Conservation (phyloP, 2,113 vertebrate genomes). For the Dolichotis patagonum region DNA sequence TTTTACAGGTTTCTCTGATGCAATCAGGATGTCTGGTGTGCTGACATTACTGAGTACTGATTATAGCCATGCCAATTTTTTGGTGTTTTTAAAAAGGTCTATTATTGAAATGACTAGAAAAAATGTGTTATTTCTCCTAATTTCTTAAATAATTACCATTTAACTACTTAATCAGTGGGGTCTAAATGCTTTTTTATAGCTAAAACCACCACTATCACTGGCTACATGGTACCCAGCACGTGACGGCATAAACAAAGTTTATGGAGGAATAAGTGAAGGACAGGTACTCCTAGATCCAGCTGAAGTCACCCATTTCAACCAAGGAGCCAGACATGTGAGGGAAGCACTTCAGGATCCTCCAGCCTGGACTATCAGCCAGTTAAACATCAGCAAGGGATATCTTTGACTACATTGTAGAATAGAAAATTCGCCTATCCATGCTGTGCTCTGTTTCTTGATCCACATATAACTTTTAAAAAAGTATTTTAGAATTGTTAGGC, state of each 20-base stretch:
- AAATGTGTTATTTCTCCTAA: slow-evolving; percentile 38
- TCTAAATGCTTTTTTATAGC: background rate
- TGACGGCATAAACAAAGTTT: background rate
- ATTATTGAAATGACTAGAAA: slow-evolving; percentile 43
- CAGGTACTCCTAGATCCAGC: background rate
- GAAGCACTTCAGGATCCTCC: background rate
- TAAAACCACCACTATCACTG: background rate
- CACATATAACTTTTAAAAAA: slow-evolving; percentile 33
- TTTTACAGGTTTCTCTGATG: slow-evolving; percentile 34
- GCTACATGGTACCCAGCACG: background rate
- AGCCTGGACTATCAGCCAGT: background rate
- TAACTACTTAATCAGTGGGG: slow-evolving; percentile 20
- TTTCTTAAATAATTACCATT: slow-evolving; percentile 46
- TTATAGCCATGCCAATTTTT: background rate
- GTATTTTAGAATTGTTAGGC: slow-evolving; percentile 37
- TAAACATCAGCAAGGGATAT: background rate
- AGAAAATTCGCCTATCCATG: background rate
- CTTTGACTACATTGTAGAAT: background rate
- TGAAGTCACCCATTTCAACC: background rate
- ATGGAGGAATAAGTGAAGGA: background rate
- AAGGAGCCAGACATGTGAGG: background rate
- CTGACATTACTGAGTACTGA: slow-evolving; percentile 1
- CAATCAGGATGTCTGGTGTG: background rate
- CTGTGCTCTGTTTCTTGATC: background rate
- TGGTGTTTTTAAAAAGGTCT: slow-evolving; percentile 55